Conservation (phyloP, 2,113 vertebrate species). For the Prunella fulvescens region DNA sequence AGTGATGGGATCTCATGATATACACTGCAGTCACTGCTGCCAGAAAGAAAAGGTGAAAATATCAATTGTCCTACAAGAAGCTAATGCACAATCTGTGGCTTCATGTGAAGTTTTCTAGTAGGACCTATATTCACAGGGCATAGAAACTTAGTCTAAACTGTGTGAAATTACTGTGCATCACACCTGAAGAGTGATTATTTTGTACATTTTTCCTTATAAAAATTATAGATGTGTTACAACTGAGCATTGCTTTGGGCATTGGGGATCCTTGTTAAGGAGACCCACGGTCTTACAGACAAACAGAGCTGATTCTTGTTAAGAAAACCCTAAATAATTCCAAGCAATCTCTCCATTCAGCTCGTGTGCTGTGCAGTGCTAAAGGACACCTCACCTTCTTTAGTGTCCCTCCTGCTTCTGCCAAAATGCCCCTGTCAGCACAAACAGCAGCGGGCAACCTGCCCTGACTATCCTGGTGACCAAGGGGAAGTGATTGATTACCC, state of each 20-base stretch:
- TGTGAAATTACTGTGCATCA: background rate
- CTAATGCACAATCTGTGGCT: background rate
- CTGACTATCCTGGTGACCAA: background rate
- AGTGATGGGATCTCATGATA: background rate
- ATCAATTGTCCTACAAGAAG: background rate
- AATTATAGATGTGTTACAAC: background rate
- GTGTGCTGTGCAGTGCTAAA: background rate
- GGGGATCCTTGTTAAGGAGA: background rate
- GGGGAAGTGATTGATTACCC: background rate
- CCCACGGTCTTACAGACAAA: rapidly evolving
- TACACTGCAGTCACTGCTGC: background rate
- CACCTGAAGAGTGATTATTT: background rate
- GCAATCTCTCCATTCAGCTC: background rate
- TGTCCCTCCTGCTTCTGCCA: background rate
- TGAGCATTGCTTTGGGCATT: background rate
- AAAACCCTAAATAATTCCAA: background rate
- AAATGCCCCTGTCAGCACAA: constrained; percentile 2
- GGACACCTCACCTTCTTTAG: background rate
- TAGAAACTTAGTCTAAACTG: no score
- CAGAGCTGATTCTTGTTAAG: background rate
- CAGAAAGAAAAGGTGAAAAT: background rate
- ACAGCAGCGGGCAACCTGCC: background rate
- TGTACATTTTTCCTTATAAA: background rate
- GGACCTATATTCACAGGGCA: background rate
- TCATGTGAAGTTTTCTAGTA: background rate